Conservation (phyloP, 35 echinoderm and acorn worm species). For the Patiria miniata region DNA sequence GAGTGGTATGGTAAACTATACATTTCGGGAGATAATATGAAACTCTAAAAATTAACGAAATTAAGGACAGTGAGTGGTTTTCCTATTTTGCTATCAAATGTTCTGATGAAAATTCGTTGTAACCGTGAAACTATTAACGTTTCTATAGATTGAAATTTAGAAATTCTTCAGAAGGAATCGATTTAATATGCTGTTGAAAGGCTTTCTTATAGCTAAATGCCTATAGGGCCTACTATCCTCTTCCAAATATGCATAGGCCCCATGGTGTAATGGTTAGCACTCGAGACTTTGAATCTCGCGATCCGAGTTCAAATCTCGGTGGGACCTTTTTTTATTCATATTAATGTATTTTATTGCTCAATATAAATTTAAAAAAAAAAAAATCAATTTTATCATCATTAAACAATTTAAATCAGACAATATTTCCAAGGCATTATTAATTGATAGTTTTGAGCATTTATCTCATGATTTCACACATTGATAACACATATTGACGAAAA, state of each 20-base stretch:
- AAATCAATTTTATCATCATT: too few relatives aligned
- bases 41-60: background rate
- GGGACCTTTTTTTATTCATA: conserved; percentile 49
- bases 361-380: too few relatives aligned
- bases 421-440: too few relatives aligned
- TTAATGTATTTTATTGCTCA: too few relatives aligned
- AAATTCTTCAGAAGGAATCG: too few relatives aligned
- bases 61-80: background rate
- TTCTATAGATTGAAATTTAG: background rate
- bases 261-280: conserved; percentile 99
- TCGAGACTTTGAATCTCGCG: conserved; percentile 98
- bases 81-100: background rate
- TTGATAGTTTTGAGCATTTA: too few relatives aligned
- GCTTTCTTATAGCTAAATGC: too few relatives aligned
- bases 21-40: background rate
- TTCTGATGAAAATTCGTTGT: background rate
- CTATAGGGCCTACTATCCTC: too few relatives aligned
- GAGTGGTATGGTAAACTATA: background rate
- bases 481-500: too few relatives aligned
- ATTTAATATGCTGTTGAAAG: too few relatives aligned
- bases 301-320: conserved; percentile 97
- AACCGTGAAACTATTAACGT: background rate
- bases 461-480: too few relatives aligned
- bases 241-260: background rate
- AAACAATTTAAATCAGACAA: too few relatives aligned